Evolutionary conservation across 2,888 invertebrate species (phyloP), one percentile per base, ranked within the genome.

Genomic region (Ectemnius continuus): DNA sequence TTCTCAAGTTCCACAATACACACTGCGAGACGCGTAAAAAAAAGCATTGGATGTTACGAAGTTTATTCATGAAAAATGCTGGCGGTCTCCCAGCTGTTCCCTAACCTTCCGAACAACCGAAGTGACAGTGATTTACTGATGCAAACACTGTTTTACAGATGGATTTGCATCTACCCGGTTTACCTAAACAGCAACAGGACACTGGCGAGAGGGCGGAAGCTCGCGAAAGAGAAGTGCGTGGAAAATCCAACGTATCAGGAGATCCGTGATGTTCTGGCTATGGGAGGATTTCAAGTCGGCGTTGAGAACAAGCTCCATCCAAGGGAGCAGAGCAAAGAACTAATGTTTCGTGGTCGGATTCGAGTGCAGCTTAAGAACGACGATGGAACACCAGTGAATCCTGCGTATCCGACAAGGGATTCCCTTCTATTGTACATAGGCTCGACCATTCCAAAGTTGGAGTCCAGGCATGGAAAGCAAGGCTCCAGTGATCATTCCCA

Each of bases 121-220:
- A 36, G 36, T 36, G 36, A 36, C 36, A 36, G 36, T 36, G 36
- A 4, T 23, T 56, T 26, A 67, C 13, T 46, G 13, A n/a, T 52
- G 57, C 16, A 26, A 66, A 11, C 36, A 36, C 47, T 70, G 52
- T 82, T 80, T 83, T 90, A 74, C 92, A 96, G 96, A 88, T 99
- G 99, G 99, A 93, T 99, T 70, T 98, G 98, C 89, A 95, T 99
- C 76, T 99, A 99, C 91, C 99, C 99, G 69, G 96, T 97, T 0
- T 99, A 99, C 86, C 93, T 99, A 63, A 99, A 99, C 89, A 97
- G 95, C 85, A 98, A 97, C 88, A 98, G 97, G 90, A 96, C 97
- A 0, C 90, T 96, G 16, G 96, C 96, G 1, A 95, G 98, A 91
- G 99, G 99, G 4, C 93, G 99, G 46, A 94, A 95, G 82, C 92